Conservation (phyloP, 2,888 invertebrate genomes). For the Zygothrica quintamaculata region DNA sequence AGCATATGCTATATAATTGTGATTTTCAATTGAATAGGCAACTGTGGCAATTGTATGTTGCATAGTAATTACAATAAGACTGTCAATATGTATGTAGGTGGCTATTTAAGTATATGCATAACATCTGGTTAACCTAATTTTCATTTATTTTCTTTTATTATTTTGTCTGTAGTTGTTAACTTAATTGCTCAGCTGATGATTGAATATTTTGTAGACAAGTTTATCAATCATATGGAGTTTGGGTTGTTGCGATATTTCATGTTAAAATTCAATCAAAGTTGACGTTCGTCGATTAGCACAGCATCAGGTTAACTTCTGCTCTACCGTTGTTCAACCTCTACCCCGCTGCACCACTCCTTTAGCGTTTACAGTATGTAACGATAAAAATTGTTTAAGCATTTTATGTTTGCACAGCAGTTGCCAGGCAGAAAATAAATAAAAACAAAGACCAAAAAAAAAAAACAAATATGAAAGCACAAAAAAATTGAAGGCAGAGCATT, state of each 20-base stretch:
- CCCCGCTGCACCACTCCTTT: background rate
- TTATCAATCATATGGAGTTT: constrained; percentile 50
- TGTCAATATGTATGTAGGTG: too few species aligned
- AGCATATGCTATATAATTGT: constrained; percentile 20
- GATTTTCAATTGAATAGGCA: background rate
- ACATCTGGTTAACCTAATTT: constrained; percentile 19
- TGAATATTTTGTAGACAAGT: constrained; percentile 25
- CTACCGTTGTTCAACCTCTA: background rate
- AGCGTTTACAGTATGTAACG: constrained; percentile 53
- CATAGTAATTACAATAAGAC: background rate
- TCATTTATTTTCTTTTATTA: background rate
- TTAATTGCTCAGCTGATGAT: constrained; percentile 42
- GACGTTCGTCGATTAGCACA: constrained; percentile 69
- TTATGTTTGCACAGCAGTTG: constrained; percentile 76
- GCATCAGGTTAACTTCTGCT: constrained; percentile 32
- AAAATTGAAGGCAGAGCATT: constrained; percentile 26
- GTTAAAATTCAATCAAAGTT: constrained; percentile 69
- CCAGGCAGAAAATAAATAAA: constrained; percentile 39
- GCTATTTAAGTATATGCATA: too few species aligned
- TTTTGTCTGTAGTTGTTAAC: constrained; percentile 10
- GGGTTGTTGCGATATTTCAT: constrained; percentile 33
- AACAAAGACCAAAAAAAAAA: constrained; percentile 11
- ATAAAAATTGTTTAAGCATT: constrained; percentile 79
- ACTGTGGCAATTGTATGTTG: too few species aligned
- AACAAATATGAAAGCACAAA: constrained; percentile 4